Evolutionary conservation across 2,888 invertebrate species (phyloP), one percentile per base, ranked within the genome.

Genomic region (Drosophila crucigera): DNA sequence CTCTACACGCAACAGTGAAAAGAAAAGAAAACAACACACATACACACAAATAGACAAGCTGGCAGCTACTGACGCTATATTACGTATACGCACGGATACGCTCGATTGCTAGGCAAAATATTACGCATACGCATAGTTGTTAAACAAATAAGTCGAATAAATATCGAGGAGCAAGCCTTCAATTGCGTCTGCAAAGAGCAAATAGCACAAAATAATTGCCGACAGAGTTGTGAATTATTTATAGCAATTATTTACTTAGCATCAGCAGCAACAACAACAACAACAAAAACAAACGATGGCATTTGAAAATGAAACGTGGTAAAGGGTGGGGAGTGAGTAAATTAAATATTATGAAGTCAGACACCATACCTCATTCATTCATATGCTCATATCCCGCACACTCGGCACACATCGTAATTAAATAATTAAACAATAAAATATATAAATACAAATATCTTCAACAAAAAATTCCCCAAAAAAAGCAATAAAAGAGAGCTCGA

Each of bases 91-190:
- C 71, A 67, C 41, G 41, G 73, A 47, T 65, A 67, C 82, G 78
- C 84, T 58, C 60, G 70, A 68, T 68, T 37, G 82, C 74, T 56
- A 73, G 78, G 78, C 66, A 73, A 89, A 90, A 90, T 90, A 88
- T 90, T 89, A 86, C 86, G 86, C 82, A 88, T 88, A 88, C 87
- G 90, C 86, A 83, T 53, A 56, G 83, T 81, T 89, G 88, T 73
- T 67, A 74, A 72, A 76, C 76, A 82, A 80, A 76, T 84, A 75
- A 47, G 25, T 53, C 62, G 50, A 74, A 58, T 62, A 59, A 47
- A 59, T 14, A 69, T 62, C 66, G 61, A 61, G 70, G 66, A 68
- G 61, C 61, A 50, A 66, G 71, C 66, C 61, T 64, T 62, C 60
- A 70, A 67, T 65, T 60, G 54, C 53, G 67, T 71, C 61, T 76